Evolutionary conservation across 2,888 invertebrate genomes (phyloP).

Genomic region (Conus canariensis): DNA sequence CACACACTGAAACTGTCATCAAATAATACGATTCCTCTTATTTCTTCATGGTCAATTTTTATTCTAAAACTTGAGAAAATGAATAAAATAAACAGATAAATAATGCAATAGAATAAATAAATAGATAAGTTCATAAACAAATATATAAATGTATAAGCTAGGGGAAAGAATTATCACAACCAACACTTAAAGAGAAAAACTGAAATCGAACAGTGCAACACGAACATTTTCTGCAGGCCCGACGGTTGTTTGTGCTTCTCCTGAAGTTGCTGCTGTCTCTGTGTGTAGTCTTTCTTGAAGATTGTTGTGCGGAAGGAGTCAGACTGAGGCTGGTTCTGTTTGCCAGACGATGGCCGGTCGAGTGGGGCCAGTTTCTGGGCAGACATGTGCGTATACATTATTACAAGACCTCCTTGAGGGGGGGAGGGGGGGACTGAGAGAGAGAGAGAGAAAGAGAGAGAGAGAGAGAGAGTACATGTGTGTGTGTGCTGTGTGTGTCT

Average conservation of each 20-base stretch:
- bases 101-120: background rate
- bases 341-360: conserved; percentile 61
- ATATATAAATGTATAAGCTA: background rate
- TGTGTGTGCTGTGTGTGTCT: no score
- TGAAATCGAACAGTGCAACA: background rate
- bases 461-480: no score
- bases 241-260: conserved; percentile 53
- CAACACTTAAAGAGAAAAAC: no score
- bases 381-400: background rate
- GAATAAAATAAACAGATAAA: background rate
- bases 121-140: background rate
- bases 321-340: conserved; percentile 46
- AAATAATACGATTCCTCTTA: no score
- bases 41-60: no score
- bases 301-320: conserved; percentile 64
- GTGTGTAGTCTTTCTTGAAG: conserved; percentile 67
- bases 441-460: no score
- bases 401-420: background rate
- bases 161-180: background rate
- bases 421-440: no score
- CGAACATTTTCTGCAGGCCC: conserved; percentile 48
- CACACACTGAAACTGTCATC: no score
- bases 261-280: conserved; percentile 62
- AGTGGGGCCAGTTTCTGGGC: conserved; percentile 43
- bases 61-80: no score